Percentiles rank a stretch among this genome's conserved stretches.
phyloP scores from a whole-genome alignment of 2,797 vertebrate species.

The Sternarchorhynchus goeldii region DNA sequence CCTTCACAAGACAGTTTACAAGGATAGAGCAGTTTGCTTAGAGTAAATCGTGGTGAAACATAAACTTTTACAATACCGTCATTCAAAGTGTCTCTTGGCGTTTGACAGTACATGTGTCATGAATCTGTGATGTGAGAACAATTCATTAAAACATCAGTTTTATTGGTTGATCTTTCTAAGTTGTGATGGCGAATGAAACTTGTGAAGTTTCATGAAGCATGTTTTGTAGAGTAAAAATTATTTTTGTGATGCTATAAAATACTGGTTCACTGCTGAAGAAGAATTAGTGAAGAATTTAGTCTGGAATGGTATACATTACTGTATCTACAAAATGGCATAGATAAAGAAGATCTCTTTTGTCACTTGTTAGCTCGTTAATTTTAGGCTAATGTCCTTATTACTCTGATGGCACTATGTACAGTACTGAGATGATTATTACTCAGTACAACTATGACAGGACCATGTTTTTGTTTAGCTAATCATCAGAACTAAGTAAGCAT shows the following conservation, averaged over 20 bases:
- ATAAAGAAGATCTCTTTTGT: not conserved
- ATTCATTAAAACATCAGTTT: not conserved
- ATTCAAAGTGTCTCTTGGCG: slow-evolving; percentile 18
- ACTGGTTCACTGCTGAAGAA: no score
- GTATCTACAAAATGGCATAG: no score
- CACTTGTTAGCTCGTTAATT: not conserved
- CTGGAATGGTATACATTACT: no score
- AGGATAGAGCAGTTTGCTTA: slow-evolving; percentile 27
- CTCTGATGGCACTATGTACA: no score
- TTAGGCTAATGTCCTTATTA: no score
- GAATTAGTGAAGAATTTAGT: no score
- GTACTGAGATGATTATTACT: no score
- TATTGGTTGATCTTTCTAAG: not conserved
- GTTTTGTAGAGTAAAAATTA: no score
- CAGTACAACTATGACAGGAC: not conserved
- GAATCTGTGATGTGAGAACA: not conserved
- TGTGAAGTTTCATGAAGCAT: not conserved
- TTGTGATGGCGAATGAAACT: not conserved
- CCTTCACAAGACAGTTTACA: slow-evolving; percentile 31
- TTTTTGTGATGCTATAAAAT: no score
- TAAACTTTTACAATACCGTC: slow-evolving; percentile 58
- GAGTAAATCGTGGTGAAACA: slow-evolving; percentile 55
- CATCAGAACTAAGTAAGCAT: not conserved
- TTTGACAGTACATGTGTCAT: slow-evolving; percentile 27
- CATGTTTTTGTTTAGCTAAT: not conserved